phyloP scores from a whole-genome alignment of 2,797 vertebrate genomes.

The Hyperoplus immaculatus region DNA sequence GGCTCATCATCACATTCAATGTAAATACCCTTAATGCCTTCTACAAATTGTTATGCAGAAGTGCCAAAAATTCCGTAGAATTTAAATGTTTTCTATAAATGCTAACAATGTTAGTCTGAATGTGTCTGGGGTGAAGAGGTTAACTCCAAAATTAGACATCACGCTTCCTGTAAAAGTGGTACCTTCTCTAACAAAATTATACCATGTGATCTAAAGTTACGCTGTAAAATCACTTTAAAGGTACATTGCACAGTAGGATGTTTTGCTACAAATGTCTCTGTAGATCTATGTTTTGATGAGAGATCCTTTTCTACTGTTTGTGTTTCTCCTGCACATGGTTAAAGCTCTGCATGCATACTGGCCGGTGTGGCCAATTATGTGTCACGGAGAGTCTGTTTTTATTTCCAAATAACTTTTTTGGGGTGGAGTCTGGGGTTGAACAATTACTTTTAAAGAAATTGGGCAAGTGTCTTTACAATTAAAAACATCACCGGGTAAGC shows the following conservation, averaged over 20 bases:
- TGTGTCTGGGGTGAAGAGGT: conserved; percentile 38
- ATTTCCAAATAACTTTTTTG: background rate
- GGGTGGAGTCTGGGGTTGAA: background rate
- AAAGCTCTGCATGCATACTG: conserved; percentile 35
- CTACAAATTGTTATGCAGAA: background rate
- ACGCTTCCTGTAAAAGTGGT: conserved; percentile 40
- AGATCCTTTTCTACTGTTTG: conserved; percentile 38
- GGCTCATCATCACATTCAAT: background rate
- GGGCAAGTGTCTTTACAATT: too few species aligned
- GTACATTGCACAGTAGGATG: conserved; percentile 10
- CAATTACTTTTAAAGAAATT: background rate
- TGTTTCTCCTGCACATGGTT: conserved; percentile 39
- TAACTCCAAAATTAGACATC: conserved; percentile 40
- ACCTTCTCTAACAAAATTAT: conserved; percentile 36
- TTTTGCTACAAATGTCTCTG: conserved; percentile 60
- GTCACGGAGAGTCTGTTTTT: background rate
- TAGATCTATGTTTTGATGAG: conserved; percentile 37
- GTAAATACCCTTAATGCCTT: background rate
- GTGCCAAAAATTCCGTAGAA: background rate
- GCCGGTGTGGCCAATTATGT: conserved; percentile 1
- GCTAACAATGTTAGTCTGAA: conserved; percentile 4
- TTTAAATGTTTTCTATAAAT: background rate
- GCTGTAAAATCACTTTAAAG: conserved; percentile 49
- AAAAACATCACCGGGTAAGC: background rate
- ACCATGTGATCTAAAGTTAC: conserved; percentile 42